Base-by-base conservation (phyloP, 35 echinoderm and acorn worm genomes). In the Ophioderma brevispina region DNA sequence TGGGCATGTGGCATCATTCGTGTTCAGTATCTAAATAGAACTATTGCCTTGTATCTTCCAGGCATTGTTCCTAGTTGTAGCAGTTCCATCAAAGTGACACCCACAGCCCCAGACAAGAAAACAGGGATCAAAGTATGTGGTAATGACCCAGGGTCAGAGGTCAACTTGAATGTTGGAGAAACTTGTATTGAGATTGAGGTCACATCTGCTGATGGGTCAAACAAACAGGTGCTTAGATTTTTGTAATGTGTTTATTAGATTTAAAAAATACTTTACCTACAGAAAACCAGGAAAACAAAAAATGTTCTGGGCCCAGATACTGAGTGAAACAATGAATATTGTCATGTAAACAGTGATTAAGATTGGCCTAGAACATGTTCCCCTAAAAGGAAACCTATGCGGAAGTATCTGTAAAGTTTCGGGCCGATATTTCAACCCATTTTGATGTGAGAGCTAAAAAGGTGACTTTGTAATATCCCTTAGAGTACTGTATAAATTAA, bases 131-230 rank as follows among this genome's bases (percentile, higher is more conserved):
- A 88, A 86, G 92, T 98, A 40, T 88, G 89, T 92, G 92, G 96
- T 79, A 63, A 84, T 77, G 90, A 94, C 23, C 90, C 92, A 39
- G 81, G 84, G 78, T 88, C 89, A 86, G 95, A 97, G 89, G 86
- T 98, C 82, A 82, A 40, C 36, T 75, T 98, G 19, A 92, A 92
- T 87, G 84, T 98, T 2, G 92, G 96, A 38, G 89, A 98, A 46
- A 98, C 96, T 81, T 32, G 14, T 8, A 39, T 94, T 31, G 87
- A 94, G 25, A 82, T 98, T 52, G 89, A 94, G 56, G 96, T 98
- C 14, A 98, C 92, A 52, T 98, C 96, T 63, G 90, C 90, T 78
- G 96, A 98, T 92, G 96, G 92, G 0, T 92, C 96, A 4, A 94
- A 94, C 64, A 94, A 91, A 79, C 85, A 88, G 90, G 96, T 98